Evolutionary conservation across 2,797 vertebrate genomes (phyloP).

Genomic region (Propithecus deckenii): DNA sequence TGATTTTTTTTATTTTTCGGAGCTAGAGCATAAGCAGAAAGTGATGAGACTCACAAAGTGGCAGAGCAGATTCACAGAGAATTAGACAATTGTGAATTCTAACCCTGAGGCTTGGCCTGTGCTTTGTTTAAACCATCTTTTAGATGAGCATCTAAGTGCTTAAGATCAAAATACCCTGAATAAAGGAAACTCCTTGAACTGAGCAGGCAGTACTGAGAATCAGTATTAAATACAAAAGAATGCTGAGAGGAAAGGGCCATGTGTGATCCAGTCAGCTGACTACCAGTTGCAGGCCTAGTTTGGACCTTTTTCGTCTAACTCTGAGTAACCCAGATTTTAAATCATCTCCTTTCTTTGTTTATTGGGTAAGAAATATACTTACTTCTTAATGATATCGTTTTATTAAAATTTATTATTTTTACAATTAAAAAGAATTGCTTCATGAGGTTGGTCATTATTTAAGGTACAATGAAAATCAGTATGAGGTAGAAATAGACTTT

Average conservation of each 20-base stretch:
- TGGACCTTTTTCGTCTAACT: background rate
- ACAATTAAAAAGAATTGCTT: slow-evolving; percentile 7
- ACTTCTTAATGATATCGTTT: slow-evolving; percentile 8
- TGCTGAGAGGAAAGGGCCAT: background rate
- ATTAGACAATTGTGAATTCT: slow-evolving; percentile 38
- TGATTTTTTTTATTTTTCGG: background rate
- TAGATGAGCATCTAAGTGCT: background rate
- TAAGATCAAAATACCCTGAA: background rate
- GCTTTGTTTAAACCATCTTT: slow-evolving; percentile 41
- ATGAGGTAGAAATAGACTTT: slow-evolving; percentile 43
- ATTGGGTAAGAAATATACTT: slow-evolving; percentile 16
- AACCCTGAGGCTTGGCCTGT: background rate
- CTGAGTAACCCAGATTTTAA: slow-evolving; percentile 31
- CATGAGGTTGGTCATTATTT: slow-evolving; percentile 15
- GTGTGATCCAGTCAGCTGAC: background rate
- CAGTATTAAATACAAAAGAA: background rate
- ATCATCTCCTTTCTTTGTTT: background rate
- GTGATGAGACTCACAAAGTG: background rate
- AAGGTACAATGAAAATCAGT: slow-evolving; percentile 30
- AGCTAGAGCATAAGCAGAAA: background rate
- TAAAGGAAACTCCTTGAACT: slow-evolving; percentile 2
- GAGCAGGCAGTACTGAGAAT: background rate
- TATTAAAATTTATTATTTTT: slow-evolving; percentile 27
- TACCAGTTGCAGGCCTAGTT: background rate
- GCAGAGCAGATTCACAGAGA: background rate